phyloP scores from a whole-genome alignment of 2,797 vertebrate species.

The Acipenser ruthenus region DNA sequence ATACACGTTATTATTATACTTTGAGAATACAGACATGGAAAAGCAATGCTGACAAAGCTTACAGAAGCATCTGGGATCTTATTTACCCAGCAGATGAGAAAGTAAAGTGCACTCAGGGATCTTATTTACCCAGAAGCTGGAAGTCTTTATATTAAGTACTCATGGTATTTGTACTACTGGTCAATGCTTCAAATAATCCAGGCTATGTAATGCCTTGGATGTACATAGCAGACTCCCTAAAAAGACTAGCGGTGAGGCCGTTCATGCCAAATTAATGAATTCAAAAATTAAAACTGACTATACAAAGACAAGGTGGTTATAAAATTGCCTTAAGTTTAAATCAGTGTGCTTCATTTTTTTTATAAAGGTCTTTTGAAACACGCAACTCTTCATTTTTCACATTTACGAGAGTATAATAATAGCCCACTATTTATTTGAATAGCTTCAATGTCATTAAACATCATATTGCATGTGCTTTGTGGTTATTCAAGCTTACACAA shows the following conservation, averaged over 20 bases:
- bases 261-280: slow-evolving; percentile 5
- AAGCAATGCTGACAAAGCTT: slow-evolving; percentile 2
- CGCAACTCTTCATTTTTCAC: background rate
- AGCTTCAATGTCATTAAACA: background rate
- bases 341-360: background rate
- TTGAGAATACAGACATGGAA: background rate
- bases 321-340: slow-evolving; percentile 10
- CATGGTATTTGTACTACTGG: slow-evolving; percentile 2
- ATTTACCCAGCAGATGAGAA: background rate
- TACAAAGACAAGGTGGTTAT: slow-evolving; percentile 1
- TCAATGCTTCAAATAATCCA: slow-evolving; percentile 6
- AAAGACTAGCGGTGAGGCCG: background rate
- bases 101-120: background rate
- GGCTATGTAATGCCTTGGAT: background rate
- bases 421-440: background rate
- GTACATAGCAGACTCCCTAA: background rate
- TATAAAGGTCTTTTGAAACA: background rate
- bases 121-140: slow-evolving; percentile 2
- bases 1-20: background rate
- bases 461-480: slow-evolving; percentile 3
- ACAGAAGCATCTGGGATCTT: background rate
- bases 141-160: background rate
- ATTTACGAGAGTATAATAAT: background rate
- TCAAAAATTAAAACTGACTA: background rate
- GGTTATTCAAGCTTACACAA: slow-evolving; percentile 8